Conservation (phyloP, 2,797 vertebrate genomes). For the Cygnus olor region DNA sequence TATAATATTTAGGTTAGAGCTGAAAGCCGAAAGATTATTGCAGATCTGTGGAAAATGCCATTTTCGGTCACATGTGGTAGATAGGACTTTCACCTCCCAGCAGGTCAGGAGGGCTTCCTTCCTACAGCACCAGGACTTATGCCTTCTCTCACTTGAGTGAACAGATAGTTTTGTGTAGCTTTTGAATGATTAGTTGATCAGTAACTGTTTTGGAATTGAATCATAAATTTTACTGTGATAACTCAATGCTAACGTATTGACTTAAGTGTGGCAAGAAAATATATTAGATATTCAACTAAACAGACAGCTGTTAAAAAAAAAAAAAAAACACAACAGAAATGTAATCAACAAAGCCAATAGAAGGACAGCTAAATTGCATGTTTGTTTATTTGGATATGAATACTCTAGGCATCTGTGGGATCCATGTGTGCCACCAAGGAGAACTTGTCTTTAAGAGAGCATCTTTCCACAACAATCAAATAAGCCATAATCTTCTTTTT, state of each 20-base stretch:
- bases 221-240: not conserved
- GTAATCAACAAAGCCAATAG: not conserved
- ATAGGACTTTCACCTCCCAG: not conserved
- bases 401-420: not conserved
- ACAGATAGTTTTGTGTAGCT: not conserved
- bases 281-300: not conserved
- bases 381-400: not conserved
- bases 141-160: not conserved
- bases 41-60: not conserved
- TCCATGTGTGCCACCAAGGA: not conserved
- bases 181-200: not conserved
- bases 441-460: not conserved
- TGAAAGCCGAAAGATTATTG: not conserved
- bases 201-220: not conserved
- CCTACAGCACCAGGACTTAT: not conserved
- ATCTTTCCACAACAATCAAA: not conserved
- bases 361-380: not conserved
- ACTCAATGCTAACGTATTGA: not conserved
- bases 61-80: not conserved
- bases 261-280: not conserved
- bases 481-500: not conserved
- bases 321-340: not conserved
- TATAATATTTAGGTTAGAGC: not conserved
- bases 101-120: not conserved
- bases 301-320: not conserved